These are phyloP conservation scores for Ageneiosus marmoratus DNA, from an alignment of 2,113 vertebrate species.

Conservation along the genomic window DNA sequence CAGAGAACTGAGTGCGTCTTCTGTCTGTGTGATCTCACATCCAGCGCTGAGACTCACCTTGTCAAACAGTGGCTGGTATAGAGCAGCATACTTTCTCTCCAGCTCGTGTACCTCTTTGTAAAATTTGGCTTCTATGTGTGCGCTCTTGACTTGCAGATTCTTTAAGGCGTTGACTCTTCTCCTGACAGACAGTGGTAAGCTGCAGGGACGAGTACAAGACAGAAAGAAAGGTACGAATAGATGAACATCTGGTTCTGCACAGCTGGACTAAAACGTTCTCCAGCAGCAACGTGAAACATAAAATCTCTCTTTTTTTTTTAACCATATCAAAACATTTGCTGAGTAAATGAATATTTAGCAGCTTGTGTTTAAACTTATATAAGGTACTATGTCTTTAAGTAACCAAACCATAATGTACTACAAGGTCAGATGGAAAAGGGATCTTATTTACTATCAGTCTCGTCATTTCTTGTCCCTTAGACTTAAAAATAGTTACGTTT, in stretches of 20 bases:
- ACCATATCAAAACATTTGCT: not conserved
- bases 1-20: not conserved
- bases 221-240: not conserved
- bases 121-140: constrained; percentile 86
- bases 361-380: not conserved
- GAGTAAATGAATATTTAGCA: not conserved
- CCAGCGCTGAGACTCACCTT: constrained; percentile 67
- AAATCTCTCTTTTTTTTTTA: not conserved
- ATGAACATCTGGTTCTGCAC: constrained; percentile 24
- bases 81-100: constrained; percentile 82
- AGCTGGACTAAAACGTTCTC: constrained; percentile 38
- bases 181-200: constrained; percentile 80
- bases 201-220: constrained; percentile 51
- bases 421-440: not conserved
- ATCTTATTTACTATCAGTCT: not conserved
- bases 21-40: not conserved
- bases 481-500: not conserved
- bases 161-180: constrained; percentile 84
- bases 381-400: not conserved
- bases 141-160: constrained; percentile 83
- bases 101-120: constrained; percentile 86
- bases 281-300: not conserved
- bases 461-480: not conserved
- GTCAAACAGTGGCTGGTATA: constrained; percentile 84
- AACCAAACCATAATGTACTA: not conserved